Conservation (phyloP, 2,888 invertebrate genomes). For the Drosophila mettleri region DNA sequence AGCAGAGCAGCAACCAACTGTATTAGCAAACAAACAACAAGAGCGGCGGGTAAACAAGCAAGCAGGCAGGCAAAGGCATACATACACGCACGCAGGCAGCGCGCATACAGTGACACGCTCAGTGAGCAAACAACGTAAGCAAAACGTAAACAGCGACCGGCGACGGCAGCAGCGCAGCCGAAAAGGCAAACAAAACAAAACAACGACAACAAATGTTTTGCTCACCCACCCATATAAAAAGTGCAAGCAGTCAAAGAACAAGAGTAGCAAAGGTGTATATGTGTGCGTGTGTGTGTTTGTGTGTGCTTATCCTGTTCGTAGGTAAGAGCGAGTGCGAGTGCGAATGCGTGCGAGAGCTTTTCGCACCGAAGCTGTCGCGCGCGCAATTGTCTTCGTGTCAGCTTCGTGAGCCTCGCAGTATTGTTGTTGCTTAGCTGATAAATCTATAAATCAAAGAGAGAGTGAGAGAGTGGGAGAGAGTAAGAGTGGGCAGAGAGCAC, state of each 20-base stretch:
- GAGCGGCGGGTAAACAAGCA: slow-evolving; percentile 29
- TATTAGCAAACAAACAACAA: slow-evolving; percentile 69
- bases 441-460: slow-evolving; percentile 43
- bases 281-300: slow-evolving; percentile 15
- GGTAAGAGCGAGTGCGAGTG: slow-evolving; percentile 27
- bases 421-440: slow-evolving; percentile 48
- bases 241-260: slow-evolving; percentile 31
- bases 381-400: slow-evolving; percentile 47
- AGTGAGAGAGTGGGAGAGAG: slow-evolving; percentile 6
- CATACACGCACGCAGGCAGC: slow-evolving; percentile 6
- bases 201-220: slow-evolving; percentile 44
- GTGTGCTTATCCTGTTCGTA: slow-evolving; percentile 54
- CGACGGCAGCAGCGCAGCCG: slow-evolving; percentile 34
- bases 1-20: slow-evolving; percentile 44
- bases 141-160: slow-evolving; percentile 63
- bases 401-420: slow-evolving; percentile 32
- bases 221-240: slow-evolving; percentile 50
- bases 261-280: slow-evolving; percentile 16
- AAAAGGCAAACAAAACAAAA: slow-evolving; percentile 59
- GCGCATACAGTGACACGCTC: neutral
- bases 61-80: slow-evolving; percentile 26
- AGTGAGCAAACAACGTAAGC: slow-evolving; percentile 39
- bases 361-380: slow-evolving; percentile 48
- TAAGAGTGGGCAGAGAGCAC: slow-evolving; percentile 7
- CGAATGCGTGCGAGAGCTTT: slow-evolving; percentile 30